Percentiles rank a stretch among this genome's conserved stretches.
These are phyloP conservation scores for Olivierus martensii DNA, from an alignment of 1,140 invertebrate genomes.

Conservation along the genomic window DNA sequence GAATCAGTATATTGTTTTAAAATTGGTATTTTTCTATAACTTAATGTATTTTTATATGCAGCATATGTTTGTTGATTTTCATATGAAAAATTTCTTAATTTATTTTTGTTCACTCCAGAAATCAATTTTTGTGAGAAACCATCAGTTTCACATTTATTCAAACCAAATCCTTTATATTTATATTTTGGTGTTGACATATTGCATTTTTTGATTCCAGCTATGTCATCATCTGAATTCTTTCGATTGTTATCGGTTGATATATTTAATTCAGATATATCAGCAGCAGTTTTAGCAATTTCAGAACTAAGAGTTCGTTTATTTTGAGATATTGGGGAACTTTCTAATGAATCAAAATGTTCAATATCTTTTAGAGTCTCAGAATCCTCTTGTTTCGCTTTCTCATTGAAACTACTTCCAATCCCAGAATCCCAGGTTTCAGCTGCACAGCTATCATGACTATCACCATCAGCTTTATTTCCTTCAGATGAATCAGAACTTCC, in stretches of 20 bases:
- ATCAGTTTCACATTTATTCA: too few relatives aligned
- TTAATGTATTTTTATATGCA: too few relatives aligned
- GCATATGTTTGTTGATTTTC: too few relatives aligned
- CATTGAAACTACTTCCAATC: slow-evolving; percentile 10
- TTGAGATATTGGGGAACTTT: slow-evolving; percentile 1
- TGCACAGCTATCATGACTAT: slow-evolving; percentile 7
- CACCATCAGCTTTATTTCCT: not conserved
- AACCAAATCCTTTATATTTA: too few relatives aligned
- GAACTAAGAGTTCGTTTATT: not conserved
- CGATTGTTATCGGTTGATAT: not conserved
- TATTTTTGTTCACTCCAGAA: too few relatives aligned
- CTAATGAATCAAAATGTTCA: slow-evolving; percentile 9
- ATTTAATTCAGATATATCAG: not conserved
- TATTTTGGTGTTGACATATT: not conserved
- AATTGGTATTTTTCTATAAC: too few relatives aligned
- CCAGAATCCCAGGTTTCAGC: slow-evolving; percentile 12
- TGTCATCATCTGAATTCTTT: not conserved
- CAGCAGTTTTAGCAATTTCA: not conserved
- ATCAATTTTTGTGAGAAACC: too few relatives aligned
- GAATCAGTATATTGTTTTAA: too few relatives aligned
- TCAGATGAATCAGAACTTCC: slow-evolving; percentile 1
- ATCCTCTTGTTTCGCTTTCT: slow-evolving; percentile 13
- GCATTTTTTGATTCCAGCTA: slow-evolving; percentile 4
- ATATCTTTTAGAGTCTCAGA: slow-evolving; percentile 13
- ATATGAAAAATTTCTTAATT: too few relatives aligned